phyloP scores from a whole-genome alignment of 1,140 invertebrate genomes.

The Pseudomyrmex sp. region DNA sequence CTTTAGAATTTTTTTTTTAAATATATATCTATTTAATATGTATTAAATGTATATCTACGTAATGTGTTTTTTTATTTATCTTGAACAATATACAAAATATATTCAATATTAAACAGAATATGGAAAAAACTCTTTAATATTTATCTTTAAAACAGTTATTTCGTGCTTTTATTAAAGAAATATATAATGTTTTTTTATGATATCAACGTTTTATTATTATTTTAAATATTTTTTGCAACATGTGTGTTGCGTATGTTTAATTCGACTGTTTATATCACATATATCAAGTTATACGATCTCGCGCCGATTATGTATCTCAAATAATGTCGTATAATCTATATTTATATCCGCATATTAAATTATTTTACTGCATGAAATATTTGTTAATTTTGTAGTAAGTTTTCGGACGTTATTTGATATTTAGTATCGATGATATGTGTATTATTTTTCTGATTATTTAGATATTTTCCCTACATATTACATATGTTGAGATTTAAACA shows the following conservation, averaged over 20 bases:
- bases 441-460: no score
- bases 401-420: constrained; percentile 3
- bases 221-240: neutral
- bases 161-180: no score
- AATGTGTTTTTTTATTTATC: no score
- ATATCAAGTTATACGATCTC: constrained; percentile 1
- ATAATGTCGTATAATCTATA: constrained; percentile 19
- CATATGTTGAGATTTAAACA: no score
- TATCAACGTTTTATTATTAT: constrained; percentile 6
- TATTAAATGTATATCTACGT: neutral
- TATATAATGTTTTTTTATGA: no score
- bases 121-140: no score
- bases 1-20: neutral
- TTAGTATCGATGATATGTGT: neutral
- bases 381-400: constrained; percentile 16
- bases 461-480: no score
- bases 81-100: neutral
- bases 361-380: constrained; percentile 17
- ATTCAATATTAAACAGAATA: neutral
- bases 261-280: neutral
- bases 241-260: neutral
- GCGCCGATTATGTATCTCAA: neutral
- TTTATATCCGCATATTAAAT: constrained; percentile 16
- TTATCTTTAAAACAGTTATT: no score
- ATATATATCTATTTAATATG: neutral